These are phyloP conservation scores for Acanthaster planci DNA, from an alignment of 35 echinoderm and acorn worm species.

Conservation along the genomic window DNA sequence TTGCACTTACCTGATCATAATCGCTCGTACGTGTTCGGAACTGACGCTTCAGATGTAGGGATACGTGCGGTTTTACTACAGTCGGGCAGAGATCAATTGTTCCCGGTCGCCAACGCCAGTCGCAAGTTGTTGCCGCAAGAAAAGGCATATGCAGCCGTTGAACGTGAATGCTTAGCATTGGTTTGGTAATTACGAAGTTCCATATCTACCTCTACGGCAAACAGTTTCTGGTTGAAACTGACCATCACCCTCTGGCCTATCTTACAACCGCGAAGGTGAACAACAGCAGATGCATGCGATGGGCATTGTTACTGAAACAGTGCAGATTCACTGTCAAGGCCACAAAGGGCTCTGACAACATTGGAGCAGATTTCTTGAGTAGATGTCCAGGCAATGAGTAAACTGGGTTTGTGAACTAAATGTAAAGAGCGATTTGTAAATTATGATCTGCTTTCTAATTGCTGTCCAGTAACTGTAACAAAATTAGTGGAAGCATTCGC, in stretches of 20 bases:
- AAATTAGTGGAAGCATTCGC: no score
- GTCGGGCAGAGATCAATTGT: conserved; percentile 4
- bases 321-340: conserved; percentile 34
- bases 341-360: conserved; percentile 52
- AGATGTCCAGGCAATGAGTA: no score
- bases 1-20: conserved; percentile 45
- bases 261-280: conserved; percentile 11
- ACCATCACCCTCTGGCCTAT: not conserved
- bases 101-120: conserved; percentile 48
- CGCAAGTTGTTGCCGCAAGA: conserved; percentile 46
- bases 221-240: conserved; percentile 12
- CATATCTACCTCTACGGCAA: conserved; percentile 26
- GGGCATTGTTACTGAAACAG: conserved; percentile 49
- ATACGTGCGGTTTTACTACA: conserved; percentile 53
- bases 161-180: not conserved
- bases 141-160: not conserved
- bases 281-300: conserved; percentile 54
- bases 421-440: no score
- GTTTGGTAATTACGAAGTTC: conserved; percentile 1
- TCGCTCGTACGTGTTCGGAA: conserved; percentile 28
- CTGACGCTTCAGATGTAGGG: conserved; percentile 53
- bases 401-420: no score
- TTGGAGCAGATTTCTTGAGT: conserved; percentile 54
- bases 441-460: no score
- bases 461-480: no score